Percentiles rank a stretch among this genome's conserved stretches.
These are phyloP conservation scores for Engystomops pustulosus DNA, from an alignment of 2,113 vertebrate genomes.

Conservation along the genomic window DNA sequence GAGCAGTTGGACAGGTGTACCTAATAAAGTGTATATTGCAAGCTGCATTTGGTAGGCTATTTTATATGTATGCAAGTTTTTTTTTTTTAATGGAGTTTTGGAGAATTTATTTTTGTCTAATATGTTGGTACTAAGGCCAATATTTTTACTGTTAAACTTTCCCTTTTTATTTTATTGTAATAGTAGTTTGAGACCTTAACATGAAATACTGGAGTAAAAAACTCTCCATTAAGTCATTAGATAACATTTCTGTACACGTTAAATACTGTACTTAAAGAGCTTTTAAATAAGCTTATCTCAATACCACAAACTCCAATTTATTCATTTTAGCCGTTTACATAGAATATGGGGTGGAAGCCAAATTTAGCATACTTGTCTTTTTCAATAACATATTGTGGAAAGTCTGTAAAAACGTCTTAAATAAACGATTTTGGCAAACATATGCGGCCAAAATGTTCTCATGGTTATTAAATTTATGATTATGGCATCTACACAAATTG, in stretches of 20 bases:
- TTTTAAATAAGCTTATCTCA: neutral
- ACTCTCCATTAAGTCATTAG: neutral
- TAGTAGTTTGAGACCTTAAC: neutral
- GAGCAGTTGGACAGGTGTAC: no score
- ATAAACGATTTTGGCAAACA: conserved; percentile 45
- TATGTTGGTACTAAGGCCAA: neutral
- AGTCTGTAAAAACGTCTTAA: conserved; percentile 21
- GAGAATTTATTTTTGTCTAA: neutral
- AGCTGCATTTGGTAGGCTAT: no score
- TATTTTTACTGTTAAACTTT: neutral
- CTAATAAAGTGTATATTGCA: no score
- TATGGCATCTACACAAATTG: conserved; percentile 35
- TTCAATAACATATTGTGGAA: conserved; percentile 26
- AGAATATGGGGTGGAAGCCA: conserved; percentile 2
- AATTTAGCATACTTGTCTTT: conserved; percentile 30
- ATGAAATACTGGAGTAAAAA: neutral
- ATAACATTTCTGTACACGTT: neutral
- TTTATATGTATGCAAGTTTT: no score
- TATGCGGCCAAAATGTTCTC: neutral
- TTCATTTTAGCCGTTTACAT: conserved; percentile 2
- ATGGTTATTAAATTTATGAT: conserved; percentile 48
- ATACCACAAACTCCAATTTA: neutral
- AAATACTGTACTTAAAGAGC: neutral
- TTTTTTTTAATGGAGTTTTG: no score
- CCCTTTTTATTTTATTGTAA: neutral